phyloP scores from a whole-genome alignment of 92 coral and sea anemone species.

The Bergia sp. region DNA sequence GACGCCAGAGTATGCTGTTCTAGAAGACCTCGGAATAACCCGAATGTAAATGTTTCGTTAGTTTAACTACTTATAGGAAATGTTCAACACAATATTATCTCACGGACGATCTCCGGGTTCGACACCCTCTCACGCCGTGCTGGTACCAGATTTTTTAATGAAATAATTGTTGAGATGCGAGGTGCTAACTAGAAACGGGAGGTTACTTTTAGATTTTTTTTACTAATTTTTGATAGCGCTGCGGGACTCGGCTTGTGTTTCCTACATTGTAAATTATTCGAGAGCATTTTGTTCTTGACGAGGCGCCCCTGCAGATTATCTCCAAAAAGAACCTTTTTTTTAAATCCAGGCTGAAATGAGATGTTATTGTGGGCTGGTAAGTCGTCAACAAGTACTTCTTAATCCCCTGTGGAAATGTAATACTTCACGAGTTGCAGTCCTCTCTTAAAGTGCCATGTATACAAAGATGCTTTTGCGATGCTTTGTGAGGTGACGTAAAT shows the following conservation, averaged over 20 bases:
- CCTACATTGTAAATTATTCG: not conserved
- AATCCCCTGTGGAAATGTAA: not conserved
- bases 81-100: not conserved
- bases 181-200: not conserved
- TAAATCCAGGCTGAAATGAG: too few species aligned
- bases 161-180: not conserved
- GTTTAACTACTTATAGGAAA: not conserved
- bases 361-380: too few species aligned
- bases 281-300: not conserved
- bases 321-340: too few species aligned
- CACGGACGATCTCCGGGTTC: slow-evolving; percentile 18
- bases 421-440: not conserved
- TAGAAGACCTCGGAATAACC: not conserved
- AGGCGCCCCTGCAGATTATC: not conserved
- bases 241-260: not conserved
- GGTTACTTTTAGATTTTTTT: not conserved
- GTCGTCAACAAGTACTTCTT: too few species aligned
- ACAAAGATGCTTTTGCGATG: too few species aligned
- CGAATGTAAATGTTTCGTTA: slow-evolving; percentile 16
- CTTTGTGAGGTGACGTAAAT: not conserved
- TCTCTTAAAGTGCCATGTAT: not conserved
- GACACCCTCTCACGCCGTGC: slow-evolving; percentile 30
- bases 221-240: slow-evolving; percentile 5
- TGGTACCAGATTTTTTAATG: not conserved
- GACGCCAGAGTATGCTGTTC: slow-evolving; percentile 44